Conservation (phyloP, 2,888 invertebrate species). For the Tinea pellionella region DNA sequence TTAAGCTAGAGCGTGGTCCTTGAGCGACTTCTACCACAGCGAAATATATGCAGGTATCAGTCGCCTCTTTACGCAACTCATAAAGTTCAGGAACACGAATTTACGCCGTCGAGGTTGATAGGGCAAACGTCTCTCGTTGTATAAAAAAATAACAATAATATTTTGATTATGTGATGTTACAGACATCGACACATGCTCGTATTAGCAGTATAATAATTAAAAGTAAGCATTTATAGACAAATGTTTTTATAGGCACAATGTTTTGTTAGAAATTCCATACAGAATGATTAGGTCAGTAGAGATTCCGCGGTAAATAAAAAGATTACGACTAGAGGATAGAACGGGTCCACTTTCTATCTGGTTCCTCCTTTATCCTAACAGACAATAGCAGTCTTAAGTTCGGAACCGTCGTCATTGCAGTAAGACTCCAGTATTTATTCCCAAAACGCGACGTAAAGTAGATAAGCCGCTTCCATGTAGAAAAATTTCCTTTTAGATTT, state of each 20-base stretch:
- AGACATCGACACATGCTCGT: too few relatives aligned
- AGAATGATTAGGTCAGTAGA: slow-evolving; percentile 39
- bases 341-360: slow-evolving; percentile 29
- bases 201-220: too few relatives aligned
- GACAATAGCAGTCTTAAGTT: slow-evolving; percentile 53
- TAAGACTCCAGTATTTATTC: slow-evolving; percentile 48
- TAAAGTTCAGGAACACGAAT: too few relatives aligned
- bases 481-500: slow-evolving; percentile 56
- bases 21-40: too few relatives aligned
- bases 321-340: slow-evolving; percentile 38
- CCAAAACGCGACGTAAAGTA: slow-evolving; percentile 50
- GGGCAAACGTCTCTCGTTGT: too few relatives aligned
- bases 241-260: neutral
- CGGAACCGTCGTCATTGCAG: slow-evolving; percentile 44
- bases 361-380: slow-evolving; percentile 54
- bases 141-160: too few relatives aligned
- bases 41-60: too few relatives aligned
- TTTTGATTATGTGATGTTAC: too few relatives aligned
- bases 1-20: too few relatives aligned
- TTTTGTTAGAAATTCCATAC: slow-evolving; percentile 17
- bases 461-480: slow-evolving; percentile 45
- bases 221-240: too few relatives aligned
- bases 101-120: too few relatives aligned
- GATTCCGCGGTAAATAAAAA: slow-evolving; percentile 43
- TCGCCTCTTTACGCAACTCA: too few relatives aligned